Evolutionary conservation across 1,140 invertebrate species (phyloP), one percentile per base, ranked within the genome.

Genomic region (Mya arenaria): DNA sequence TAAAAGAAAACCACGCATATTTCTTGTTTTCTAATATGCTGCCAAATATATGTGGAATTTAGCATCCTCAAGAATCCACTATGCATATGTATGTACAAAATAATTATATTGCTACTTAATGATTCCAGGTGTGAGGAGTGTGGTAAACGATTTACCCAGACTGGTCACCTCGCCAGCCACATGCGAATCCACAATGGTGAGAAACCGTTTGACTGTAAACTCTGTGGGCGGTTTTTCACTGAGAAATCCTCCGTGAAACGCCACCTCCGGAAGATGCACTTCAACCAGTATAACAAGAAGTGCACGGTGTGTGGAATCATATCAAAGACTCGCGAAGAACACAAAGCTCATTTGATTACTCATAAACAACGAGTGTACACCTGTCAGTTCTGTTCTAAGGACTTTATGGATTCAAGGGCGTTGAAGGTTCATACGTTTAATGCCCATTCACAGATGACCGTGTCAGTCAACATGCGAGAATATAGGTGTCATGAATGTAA

Each of bases 161-260:
- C 97, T 44, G 97, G 96, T 56, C 98, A 98, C 89, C 93, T 99
- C 34, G 97, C 98, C 93, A 98, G 97, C 0, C 97, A 98, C 90
- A 94, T 98, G n/a, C 93, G 98, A 23, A 86, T 75, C 28, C 86
- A 87, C 52, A 82, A 75, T 39, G 84, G 84, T 6, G 84, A 84
- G 32, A 87, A 85, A 66, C 81, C 84, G 17, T 82, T 77, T 69
- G 58, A 95, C 75, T 97, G 96, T 93, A 94, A 95, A 88, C 93
- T 95, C 65, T 96, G 96, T 74, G 96, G 97, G 63, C 97, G 97
- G 87, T 96, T 96, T 56, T 82, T 82, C 79, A 73, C 79, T 4
- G 79, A 82, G 34, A 82, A 74, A 66, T 82, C 79, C 0, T 72
- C 66, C 25, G 79, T 82, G 13, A 82, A 82, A 36, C 66, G 79